Evolutionary conservation across 2,888 invertebrate genomes (phyloP).

Genomic region (Tortricodes alternella): DNA sequence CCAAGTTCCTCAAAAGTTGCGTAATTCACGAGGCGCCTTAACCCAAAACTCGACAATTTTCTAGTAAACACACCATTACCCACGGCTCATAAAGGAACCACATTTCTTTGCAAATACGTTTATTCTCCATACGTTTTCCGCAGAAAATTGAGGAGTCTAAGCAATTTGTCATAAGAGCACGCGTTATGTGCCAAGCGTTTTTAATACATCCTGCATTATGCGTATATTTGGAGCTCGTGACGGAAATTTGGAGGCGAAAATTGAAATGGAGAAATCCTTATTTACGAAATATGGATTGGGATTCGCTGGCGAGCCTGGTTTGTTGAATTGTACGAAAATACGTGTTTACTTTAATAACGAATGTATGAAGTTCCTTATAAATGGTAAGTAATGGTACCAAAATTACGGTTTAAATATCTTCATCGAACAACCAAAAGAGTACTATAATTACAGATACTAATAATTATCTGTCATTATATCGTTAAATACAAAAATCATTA

Average conservation of each 20-base stretch:
- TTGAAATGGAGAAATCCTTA: not conserved
- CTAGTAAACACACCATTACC: slow-evolving; percentile 7
- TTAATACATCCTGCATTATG: slow-evolving; percentile 14
- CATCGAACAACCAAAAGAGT: no score
- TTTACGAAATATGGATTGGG: slow-evolving; percentile 6
- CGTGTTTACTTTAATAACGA: not conserved
- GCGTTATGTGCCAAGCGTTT: slow-evolving; percentile 17
- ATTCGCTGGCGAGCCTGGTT: not conserved
- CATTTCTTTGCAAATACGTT: slow-evolving; percentile 15
- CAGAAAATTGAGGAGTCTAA: slow-evolving; percentile 37
- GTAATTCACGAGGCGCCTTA: not conserved
- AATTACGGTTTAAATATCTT: no score
- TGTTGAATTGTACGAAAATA: not conserved
- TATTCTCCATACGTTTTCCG: slow-evolving; percentile 33
- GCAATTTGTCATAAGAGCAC: slow-evolving; percentile 43
- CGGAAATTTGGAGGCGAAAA: slow-evolving; percentile 6
- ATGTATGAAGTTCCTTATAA: not conserved
- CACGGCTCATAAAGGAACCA: slow-evolving; percentile 7
- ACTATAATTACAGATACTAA: no score
- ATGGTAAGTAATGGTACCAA: no score
- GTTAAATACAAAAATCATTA: no score
- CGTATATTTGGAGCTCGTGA: not conserved
- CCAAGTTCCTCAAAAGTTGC: not conserved
- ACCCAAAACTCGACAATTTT: slow-evolving; percentile 2
- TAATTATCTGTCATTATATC: no score